These are phyloP conservation scores for Pogonognathellus flavescens DNA, from an alignment of 1,140 invertebrate species.

Conservation along the genomic window DNA sequence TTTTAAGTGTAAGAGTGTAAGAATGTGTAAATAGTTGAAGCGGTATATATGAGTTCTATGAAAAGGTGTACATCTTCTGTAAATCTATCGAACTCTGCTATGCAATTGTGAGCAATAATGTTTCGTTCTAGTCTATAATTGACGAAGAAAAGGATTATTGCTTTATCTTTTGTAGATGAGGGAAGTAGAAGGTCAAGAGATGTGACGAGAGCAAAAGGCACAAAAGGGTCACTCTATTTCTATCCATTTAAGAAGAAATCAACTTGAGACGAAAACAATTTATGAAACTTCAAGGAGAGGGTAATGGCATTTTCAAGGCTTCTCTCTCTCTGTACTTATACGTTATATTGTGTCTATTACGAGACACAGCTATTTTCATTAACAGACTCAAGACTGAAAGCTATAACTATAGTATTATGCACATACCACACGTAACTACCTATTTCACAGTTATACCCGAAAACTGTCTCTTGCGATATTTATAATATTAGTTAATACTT, in stretches of 20 bases:
- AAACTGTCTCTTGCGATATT: no score
- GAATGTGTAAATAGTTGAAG: no score
- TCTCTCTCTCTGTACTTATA: neutral
- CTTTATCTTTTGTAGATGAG: constrained; percentile 3
- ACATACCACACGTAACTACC: neutral
- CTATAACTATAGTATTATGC: no score
- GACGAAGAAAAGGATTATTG: constrained; percentile 35
- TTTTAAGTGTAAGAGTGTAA: no score
- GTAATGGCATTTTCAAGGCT: constrained; percentile 56
- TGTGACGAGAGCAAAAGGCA: constrained; percentile 38
- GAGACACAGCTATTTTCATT: neutral
- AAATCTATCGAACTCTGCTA: no score
- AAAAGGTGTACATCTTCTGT: no score
- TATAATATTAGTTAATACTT: no score
- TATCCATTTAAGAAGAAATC: constrained; percentile 44
- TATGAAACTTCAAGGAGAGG: constrained; percentile 48
- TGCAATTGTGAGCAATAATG: neutral
- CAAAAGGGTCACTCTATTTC: constrained; percentile 48
- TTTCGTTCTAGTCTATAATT: constrained; percentile 1
- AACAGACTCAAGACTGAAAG: neutral
- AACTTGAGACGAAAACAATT: constrained; percentile 50
- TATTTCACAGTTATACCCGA: neutral
- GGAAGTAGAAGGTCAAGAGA: constrained; percentile 32
- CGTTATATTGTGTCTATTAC: no score
- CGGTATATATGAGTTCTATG: no score